Percentiles rank a stretch among this genome's conserved stretches.
Evolutionary conservation across 2,888 invertebrate genomes (phyloP).

Genomic region (Rhorus exstirpatorius): DNA sequence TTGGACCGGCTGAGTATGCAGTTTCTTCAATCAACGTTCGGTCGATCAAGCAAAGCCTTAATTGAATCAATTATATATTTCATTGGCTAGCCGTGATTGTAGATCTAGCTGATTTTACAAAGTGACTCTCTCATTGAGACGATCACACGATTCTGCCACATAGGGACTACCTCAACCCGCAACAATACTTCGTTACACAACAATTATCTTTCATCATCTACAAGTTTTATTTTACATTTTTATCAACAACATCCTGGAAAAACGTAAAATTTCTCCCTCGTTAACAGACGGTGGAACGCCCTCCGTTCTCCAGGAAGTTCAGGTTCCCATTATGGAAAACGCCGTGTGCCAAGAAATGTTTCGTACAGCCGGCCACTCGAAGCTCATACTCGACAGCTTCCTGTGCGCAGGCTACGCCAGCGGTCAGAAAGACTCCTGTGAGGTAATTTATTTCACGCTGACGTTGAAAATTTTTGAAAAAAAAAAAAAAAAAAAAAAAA

Average conservation of each 20-base stretch:
- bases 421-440: slow-evolving; percentile 97
- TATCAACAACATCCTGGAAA: background rate
- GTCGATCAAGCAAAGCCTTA: too few relatives aligned
- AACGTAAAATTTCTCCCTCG: background rate
- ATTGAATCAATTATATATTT: too few relatives aligned
- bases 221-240: background rate
- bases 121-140: too few relatives aligned
- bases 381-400: slow-evolving; percentile 95
- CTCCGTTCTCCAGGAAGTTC: slow-evolving; percentile 95
- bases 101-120: too few relatives aligned
- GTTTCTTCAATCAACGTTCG: too few relatives aligned
- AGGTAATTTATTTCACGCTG: slow-evolving; percentile 87
- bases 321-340: slow-evolving; percentile 97
- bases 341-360: slow-evolving; percentile 97
- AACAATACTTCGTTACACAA: too few relatives aligned
- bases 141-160: too few relatives aligned
- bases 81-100: too few relatives aligned
- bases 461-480: background rate
- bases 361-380: slow-evolving; percentile 94
- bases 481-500: too few relatives aligned
- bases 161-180: too few relatives aligned
- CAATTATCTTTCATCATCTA: too few relatives aligned
- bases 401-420: slow-evolving; percentile 97
- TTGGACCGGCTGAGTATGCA: too few relatives aligned
- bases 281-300: slow-evolving; percentile 93